Conservation (phyloP, 2,797 vertebrate genomes). For the Anabas testudineus region DNA sequence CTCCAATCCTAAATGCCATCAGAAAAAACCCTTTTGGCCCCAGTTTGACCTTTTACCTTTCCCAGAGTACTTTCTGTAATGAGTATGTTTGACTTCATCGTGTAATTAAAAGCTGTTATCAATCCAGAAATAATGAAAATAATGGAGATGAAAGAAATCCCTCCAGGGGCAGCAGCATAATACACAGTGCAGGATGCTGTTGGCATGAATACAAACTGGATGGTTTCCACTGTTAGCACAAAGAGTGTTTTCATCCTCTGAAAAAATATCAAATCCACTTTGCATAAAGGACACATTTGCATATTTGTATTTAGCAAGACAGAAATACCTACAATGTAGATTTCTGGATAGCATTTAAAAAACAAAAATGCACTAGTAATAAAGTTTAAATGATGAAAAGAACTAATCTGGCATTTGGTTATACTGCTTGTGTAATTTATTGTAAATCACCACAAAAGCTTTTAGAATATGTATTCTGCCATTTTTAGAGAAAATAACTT, state of each 20-base stretch:
- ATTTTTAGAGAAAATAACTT: too few relatives aligned
- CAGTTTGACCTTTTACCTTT: constrained; percentile 35
- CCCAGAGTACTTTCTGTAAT: constrained; percentile 15
- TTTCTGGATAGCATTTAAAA: too few relatives aligned
- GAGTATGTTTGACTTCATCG: constrained; percentile 6
- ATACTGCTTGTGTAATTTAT: neutral
- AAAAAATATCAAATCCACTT: neutral
- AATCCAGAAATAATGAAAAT: constrained; percentile 29
- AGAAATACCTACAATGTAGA: neutral
- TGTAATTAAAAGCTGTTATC: constrained; percentile 40
- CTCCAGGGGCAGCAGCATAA: constrained; percentile 1
- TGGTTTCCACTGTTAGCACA: constrained; percentile 16
- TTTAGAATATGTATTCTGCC: neutral
- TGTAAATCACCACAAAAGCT: neutral
- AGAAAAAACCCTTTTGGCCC: constrained; percentile 16
- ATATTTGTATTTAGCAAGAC: constrained; percentile 5
- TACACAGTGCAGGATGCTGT: constrained; percentile 1
- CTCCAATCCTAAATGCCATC: constrained; percentile 22
- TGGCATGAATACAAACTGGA: neutral
- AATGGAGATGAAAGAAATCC: constrained; percentile 8
- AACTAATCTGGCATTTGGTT: neutral
- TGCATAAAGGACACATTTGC: neutral
- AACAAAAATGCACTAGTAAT: too few relatives aligned
- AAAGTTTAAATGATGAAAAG: neutral
- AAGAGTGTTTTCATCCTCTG: neutral